A percentile compares a stretch with the other conserved stretches of the same genome.
Evolutionary conservation across 2,888 invertebrate genomes (phyloP).

Genomic region (Rhingia rostrata): DNA sequence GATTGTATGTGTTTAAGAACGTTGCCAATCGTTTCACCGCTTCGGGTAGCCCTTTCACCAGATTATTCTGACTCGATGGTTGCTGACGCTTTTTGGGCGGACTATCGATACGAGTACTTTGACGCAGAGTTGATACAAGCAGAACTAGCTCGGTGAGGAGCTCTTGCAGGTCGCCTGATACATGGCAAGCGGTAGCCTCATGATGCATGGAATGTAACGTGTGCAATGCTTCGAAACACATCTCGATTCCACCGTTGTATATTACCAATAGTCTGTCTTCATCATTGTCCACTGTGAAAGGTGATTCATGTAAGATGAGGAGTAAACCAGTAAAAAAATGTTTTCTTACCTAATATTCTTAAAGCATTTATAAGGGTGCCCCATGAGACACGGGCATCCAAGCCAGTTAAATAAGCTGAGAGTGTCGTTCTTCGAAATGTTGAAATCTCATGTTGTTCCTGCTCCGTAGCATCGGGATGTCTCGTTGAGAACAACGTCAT

Average conservation of each 20-base stretch:
- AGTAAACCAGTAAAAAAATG: neutral
- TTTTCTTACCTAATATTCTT: constrained; percentile 86
- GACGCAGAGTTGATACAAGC: constrained; percentile 88
- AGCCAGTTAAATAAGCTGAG: constrained; percentile 93
- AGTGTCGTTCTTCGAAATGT: constrained; percentile 93
- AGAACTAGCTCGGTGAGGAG: constrained; percentile 91
- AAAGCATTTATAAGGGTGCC: constrained; percentile 95
- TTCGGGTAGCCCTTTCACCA: constrained; percentile 93
- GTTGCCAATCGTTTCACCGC: constrained; percentile 93
- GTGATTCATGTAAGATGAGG: neutral
- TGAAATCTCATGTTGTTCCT: constrained; percentile 91
- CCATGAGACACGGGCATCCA: constrained; percentile 96
- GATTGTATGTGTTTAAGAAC: constrained; percentile 94
- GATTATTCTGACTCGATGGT: constrained; percentile 79
- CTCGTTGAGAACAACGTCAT: constrained; percentile 95
- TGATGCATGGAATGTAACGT: constrained; percentile 96
- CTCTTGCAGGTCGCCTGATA: constrained; percentile 92
- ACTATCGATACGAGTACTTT: constrained; percentile 83
- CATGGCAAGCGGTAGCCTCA: constrained; percentile 95
- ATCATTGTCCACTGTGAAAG: constrained; percentile 88
- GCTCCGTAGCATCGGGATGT: constrained; percentile 89
- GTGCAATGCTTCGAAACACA: constrained; percentile 90
- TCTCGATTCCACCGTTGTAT: constrained; percentile 92
- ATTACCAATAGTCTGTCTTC: constrained; percentile 95
- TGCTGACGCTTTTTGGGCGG: constrained; percentile 80